These are phyloP conservation scores for Eidolon helvum DNA, from an alignment of 2,113 vertebrate genomes.

Conservation along the genomic window DNA sequence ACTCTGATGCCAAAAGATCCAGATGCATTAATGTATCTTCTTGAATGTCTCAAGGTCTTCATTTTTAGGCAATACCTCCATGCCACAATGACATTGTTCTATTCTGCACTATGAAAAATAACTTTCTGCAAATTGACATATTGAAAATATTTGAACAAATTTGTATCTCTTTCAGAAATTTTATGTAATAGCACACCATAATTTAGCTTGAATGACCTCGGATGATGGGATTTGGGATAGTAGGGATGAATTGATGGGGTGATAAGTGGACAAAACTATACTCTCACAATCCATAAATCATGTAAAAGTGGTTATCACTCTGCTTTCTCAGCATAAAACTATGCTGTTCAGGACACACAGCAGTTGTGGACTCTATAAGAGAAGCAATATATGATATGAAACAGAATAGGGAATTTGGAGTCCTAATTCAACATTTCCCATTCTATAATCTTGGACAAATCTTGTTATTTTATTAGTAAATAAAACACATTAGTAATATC, in stretches of 20 bases:
- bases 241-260: not conserved
- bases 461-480: not conserved
- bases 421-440: not conserved
- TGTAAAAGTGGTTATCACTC: not conserved
- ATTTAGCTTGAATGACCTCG: not conserved
- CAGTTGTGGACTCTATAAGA: not conserved
- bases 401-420: not conserved
- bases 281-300: not conserved
- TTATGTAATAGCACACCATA: not conserved
- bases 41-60: not conserved
- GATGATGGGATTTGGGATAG: not conserved
- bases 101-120: not conserved
- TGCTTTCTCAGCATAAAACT: not conserved
- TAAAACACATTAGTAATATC: not conserved
- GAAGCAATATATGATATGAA: not conserved
- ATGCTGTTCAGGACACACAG: not conserved
- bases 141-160: not conserved
- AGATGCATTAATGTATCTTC: not conserved
- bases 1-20: not conserved
- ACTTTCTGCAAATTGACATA: not conserved
- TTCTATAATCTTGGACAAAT: not conserved
- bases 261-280: not conserved
- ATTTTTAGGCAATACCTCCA: not conserved
- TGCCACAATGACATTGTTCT: not conserved
- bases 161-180: not conserved